Evolutionary conservation across 2,888 invertebrate genomes (phyloP).

Genomic region (Bembecia ichneumoniformis): DNA sequence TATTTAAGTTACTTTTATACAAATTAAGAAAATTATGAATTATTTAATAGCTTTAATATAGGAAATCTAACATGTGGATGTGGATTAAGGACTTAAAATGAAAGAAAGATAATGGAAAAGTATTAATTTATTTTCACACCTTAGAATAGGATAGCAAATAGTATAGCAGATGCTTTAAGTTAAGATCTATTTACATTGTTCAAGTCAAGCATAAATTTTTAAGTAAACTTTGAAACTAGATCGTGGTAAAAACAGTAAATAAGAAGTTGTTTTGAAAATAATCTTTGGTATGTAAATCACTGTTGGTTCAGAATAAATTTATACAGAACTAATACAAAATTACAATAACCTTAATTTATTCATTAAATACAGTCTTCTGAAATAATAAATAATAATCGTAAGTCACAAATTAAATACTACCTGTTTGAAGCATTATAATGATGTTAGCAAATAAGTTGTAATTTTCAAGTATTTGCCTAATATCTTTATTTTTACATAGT

Average conservation of each 20-base stretch:
- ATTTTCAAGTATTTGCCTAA: no score
- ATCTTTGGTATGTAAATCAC: conserved; percentile 38
- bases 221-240: conserved; percentile 6
- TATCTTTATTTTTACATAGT: no score
- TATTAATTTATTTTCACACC: conserved; percentile 65
- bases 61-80: no score
- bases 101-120: conserved; percentile 36
- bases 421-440: no score
- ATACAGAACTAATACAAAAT: not conserved
- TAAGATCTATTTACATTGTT: conserved; percentile 28
- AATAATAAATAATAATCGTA: not conserved
- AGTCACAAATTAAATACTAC: no score
- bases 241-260: conserved; percentile 9
- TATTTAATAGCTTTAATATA: no score
- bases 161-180: not conserved
- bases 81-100: no score
- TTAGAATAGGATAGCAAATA: conserved; percentile 26
- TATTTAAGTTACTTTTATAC: no score
- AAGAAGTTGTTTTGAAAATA: conserved; percentile 19
- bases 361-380: not conserved
- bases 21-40: no score
- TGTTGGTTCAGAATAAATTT: conserved; percentile 25
- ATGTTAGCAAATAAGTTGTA: no score
- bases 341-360: conserved; percentile 1
- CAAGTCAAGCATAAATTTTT: conserved; percentile 2